A percentile compares a stretch with the other conserved stretches of the same genome.
Evolutionary conservation across 2,888 invertebrate species (phyloP).

Genomic region (Caenorhabditis sulstoni): DNA sequence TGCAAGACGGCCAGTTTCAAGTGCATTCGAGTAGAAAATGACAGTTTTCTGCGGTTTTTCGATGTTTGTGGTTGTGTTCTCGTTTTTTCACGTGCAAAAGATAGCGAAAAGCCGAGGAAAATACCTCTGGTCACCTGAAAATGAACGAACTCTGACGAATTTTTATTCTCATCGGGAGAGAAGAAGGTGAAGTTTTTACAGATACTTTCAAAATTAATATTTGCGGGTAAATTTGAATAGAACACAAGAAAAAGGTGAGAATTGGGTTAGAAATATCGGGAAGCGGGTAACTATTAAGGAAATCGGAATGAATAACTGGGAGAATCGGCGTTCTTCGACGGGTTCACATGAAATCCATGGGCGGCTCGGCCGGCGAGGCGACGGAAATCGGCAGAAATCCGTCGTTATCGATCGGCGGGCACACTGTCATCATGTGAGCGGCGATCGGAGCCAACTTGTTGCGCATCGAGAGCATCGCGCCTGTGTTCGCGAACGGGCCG

Average conservation of each 20-base stretch:
- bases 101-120: neutral
- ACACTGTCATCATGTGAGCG: slow-evolving; percentile 40
- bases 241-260: too few species aligned
- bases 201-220: too few species aligned
- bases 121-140: neutral
- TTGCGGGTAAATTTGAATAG: too few species aligned
- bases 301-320: too few species aligned
- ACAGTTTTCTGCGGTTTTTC: neutral
- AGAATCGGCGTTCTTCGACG: too few species aligned
- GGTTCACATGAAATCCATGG: slow-evolving; percentile 35
- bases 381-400: slow-evolving; percentile 19
- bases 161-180: slow-evolving; percentile 16
- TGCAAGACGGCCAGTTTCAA: slow-evolving; percentile 1
- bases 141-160: neutral
- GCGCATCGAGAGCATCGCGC: slow-evolving; percentile 48
- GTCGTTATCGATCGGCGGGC: slow-evolving; percentile 51
- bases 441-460: slow-evolving; percentile 54
- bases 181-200: neutral
- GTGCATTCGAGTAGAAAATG: slow-evolving; percentile 44
- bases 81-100: neutral
- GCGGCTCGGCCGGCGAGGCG: slow-evolving; percentile 29
- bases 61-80: neutral
- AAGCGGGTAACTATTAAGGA: neutral
- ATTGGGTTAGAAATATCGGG: slow-evolving; percentile 26
- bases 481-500: slow-evolving; percentile 49